Conservation (phyloP, 92 coral and sea anemone species). For the Epizoanthus fatuus region DNA sequence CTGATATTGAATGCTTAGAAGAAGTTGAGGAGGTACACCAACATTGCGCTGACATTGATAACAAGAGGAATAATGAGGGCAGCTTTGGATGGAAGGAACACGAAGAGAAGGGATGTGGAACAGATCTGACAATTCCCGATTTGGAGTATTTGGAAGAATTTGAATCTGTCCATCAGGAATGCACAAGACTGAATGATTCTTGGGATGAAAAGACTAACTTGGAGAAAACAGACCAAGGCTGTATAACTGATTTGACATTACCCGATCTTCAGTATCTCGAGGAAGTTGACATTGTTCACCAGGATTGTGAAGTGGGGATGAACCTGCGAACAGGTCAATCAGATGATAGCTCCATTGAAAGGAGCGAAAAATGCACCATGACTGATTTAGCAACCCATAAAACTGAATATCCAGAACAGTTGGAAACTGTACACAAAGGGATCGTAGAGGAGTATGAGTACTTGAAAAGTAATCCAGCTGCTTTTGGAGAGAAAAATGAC, state of each 20-base stretch:
- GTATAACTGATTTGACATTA: slow-evolving; percentile 61
- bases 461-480: slow-evolving; percentile 47
- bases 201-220: background rate
- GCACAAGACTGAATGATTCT: background rate
- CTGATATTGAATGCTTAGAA: slow-evolving; percentile 72
- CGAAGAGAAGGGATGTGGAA: slow-evolving; percentile 47
- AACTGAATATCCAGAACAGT: slow-evolving; percentile 73
- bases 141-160: slow-evolving; percentile 52
- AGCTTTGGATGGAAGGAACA: slow-evolving; percentile 7
- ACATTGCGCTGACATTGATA: background rate
- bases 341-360: slow-evolving; percentile 34
- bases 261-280: slow-evolving; percentile 57
- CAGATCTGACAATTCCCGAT: slow-evolving; percentile 56
- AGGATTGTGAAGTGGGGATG: slow-evolving; percentile 31
- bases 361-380: slow-evolving; percentile 50
- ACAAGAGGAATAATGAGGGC: background rate
- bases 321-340: background rate
- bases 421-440: slow-evolving; percentile 69
- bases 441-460: slow-evolving; percentile 64
- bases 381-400: slow-evolving; percentile 77
- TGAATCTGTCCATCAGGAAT: slow-evolving; percentile 38
- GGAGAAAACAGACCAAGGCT: slow-evolving; percentile 36
- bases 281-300: slow-evolving; percentile 59
- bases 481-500: slow-evolving; percentile 14
- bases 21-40: slow-evolving; percentile 42